These are phyloP conservation scores for Zaprionus capensis DNA, from an alignment of 1,140 invertebrate species.

Conservation along the genomic window DNA sequence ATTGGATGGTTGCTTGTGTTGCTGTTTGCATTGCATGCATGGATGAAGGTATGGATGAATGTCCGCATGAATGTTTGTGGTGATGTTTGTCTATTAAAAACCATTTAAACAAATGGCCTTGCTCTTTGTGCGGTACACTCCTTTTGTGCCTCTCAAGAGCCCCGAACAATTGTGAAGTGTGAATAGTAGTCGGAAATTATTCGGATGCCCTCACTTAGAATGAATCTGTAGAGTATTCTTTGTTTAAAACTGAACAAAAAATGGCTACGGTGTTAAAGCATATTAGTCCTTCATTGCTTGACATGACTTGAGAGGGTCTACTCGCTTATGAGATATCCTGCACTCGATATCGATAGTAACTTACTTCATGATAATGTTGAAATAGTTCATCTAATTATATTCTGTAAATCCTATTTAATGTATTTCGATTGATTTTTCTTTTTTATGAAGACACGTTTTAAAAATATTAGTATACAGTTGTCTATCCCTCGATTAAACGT, in stretches of 20 bases:
- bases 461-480: too few species aligned
- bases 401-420: too few species aligned
- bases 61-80: slow-evolving; percentile 52
- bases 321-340: too few species aligned
- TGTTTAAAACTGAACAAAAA: background rate
- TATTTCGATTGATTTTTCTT: too few species aligned
- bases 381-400: too few species aligned
- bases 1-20: slow-evolving; percentile 45
- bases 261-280: background rate
- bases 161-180: background rate
- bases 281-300: background rate
- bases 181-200: background rate
- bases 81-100: slow-evolving; percentile 79
- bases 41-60: slow-evolving; percentile 36
- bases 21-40: slow-evolving; percentile 23
- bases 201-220: background rate
- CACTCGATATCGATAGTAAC: too few species aligned
- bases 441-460: too few species aligned
- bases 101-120: slow-evolving; percentile 72
- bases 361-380: too few species aligned
- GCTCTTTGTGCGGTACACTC: slow-evolving; percentile 21
- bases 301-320: too few species aligned
- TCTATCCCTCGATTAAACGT: too few species aligned
- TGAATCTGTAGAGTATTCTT: background rate
- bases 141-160: slow-evolving; percentile 15